Conservation (phyloP, 2,113 vertebrate species). For the Odocoileus virginianus region DNA sequence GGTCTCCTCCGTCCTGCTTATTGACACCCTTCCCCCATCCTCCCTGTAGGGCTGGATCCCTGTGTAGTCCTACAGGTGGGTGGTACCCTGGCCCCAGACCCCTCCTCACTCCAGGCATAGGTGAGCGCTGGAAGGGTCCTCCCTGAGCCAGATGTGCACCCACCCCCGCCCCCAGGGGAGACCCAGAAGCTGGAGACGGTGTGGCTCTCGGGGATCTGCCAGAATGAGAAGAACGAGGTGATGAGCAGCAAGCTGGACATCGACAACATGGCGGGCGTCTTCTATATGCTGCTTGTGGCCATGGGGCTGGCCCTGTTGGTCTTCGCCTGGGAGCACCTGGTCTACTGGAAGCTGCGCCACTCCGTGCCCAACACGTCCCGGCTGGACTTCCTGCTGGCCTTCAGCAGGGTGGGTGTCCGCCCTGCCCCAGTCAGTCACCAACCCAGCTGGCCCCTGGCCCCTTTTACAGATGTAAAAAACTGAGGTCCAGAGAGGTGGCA, state of each 20-base stretch:
- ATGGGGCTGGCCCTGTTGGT: conserved; percentile 98
- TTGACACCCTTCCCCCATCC: accelerated
- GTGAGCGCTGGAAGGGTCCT: neutral
- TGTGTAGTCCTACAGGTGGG: neutral
- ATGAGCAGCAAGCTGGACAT: conserved; percentile 99
- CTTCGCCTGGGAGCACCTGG: conserved; percentile 96
- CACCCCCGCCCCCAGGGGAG: conserved; percentile 83
- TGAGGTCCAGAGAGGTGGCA: neutral
- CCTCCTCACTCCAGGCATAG: neutral
- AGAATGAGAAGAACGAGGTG: conserved; percentile 98
- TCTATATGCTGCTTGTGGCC: conserved; percentile 99
- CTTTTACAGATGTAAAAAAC: neutral
- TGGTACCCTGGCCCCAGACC: neutral
- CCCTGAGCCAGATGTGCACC: neutral
- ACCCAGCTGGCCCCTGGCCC: neutral
- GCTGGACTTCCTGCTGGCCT: conserved; percentile 92
- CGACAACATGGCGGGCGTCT: conserved; percentile 99
- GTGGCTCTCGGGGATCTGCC: conserved; percentile 98
- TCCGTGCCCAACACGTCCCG: conserved; percentile 85
- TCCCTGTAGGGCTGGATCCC: neutral
- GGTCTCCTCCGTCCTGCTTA: neutral
- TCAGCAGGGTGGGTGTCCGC: conserved; percentile 89
- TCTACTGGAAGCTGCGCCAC: conserved; percentile 96
- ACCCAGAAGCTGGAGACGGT: conserved; percentile 97
- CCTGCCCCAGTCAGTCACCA: neutral